Percentiles rank a stretch among this genome's conserved stretches.
Conservation (phyloP, 2,888 invertebrate species). For the Mesoligia furuncula region DNA sequence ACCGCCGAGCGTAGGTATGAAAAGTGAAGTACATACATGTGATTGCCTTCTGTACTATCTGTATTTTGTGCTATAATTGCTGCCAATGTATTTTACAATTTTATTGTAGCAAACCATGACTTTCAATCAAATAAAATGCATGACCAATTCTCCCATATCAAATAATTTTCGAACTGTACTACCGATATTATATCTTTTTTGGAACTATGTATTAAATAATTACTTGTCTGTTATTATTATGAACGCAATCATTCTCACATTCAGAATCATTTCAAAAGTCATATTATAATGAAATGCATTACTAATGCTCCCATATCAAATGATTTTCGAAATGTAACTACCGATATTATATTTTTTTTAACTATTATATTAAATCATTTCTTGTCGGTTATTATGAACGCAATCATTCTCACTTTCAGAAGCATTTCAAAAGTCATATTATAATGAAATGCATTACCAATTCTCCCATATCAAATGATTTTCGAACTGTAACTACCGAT, state of each 20-base stretch:
- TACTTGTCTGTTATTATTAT: no score
- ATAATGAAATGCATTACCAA: not conserved
- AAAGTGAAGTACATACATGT: no score
- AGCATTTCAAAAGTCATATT: slow-evolving; percentile 26
- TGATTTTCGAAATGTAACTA: not conserved
- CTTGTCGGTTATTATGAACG: not conserved
- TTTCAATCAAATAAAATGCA: slow-evolving; percentile 12
- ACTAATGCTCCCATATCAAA: not conserved
- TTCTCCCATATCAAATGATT: not conserved
- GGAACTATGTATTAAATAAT: no score
- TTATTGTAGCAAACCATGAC: not conserved
- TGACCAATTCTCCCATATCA: not conserved
- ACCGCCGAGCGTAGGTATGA: no score
- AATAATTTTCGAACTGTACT: not conserved
- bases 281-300: not conserved
- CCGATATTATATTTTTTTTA: not conserved
- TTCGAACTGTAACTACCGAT: not conserved
- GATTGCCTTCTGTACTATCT: no score
- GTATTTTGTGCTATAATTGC: no score
- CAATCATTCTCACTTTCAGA: slow-evolving; percentile 17
- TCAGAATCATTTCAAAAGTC: no score
- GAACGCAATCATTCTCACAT: no score
- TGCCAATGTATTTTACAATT: not conserved
- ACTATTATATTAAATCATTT: not conserved
- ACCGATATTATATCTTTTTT: not conserved